Percentiles rank a stretch among this genome's conserved stretches.
phyloP scores from a whole-genome alignment of 2,888 invertebrate species.

The Andrena haemorrhoa region DNA sequence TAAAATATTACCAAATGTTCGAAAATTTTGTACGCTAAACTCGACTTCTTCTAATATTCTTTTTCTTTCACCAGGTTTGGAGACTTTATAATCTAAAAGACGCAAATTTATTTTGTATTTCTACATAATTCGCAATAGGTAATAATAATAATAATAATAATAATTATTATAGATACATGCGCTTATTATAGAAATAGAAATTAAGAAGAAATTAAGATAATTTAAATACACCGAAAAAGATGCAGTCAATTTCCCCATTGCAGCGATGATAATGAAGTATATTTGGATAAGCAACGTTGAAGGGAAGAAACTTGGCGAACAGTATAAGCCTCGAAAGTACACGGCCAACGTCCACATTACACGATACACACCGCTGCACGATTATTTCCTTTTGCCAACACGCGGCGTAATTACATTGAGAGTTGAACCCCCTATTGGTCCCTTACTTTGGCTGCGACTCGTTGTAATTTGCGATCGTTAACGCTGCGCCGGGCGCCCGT shows the following conservation, averaged over 20 bases:
- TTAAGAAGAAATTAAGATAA: too few species aligned
- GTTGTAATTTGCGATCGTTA: slow-evolving; percentile 60
- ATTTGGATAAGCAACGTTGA: neutral
- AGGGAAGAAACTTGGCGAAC: neutral
- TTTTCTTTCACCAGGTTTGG: too few species aligned
- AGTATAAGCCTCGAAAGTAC: neutral
- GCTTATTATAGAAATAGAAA: too few species aligned
- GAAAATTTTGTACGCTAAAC: too few species aligned
- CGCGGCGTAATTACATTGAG: slow-evolving; percentile 45
- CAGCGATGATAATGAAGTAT: neutral
- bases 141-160: too few species aligned
- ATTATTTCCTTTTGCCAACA: slow-evolving; percentile 10
- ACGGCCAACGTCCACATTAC: slow-evolving; percentile 14
- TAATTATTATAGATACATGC: too few species aligned
- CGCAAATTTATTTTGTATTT: too few species aligned
- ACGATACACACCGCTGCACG: neutral
- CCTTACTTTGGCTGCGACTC: slow-evolving; percentile 29
- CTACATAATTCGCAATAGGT: too few species aligned
- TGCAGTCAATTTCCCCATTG: neutral
- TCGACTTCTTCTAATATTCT: too few species aligned
- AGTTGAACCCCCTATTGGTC: slow-evolving; percentile 44
- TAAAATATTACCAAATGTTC: too few species aligned
- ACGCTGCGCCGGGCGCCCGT: slow-evolving; percentile 40
- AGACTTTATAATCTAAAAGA: too few species aligned
- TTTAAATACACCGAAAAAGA: too few species aligned